phyloP scores from a whole-genome alignment of 2,797 vertebrate genomes.

The Labeo calbasu region DNA sequence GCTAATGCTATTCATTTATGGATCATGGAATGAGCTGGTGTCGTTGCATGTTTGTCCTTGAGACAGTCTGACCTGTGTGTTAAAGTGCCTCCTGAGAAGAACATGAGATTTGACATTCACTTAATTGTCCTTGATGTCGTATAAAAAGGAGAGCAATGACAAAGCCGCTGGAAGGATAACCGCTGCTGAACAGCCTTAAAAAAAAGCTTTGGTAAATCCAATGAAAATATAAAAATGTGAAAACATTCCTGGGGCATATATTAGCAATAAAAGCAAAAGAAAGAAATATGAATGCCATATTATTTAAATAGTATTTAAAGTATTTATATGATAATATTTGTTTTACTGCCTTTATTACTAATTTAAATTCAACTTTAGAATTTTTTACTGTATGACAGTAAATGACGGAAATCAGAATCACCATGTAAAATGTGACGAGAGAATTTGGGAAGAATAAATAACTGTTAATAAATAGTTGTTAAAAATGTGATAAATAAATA shows the following conservation, averaged over 20 bases:
- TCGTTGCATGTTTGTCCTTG: slow-evolving; percentile 31
- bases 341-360: too few relatives aligned
- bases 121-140: slow-evolving; percentile 30
- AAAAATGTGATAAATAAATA: neutral
- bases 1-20: slow-evolving; percentile 4
- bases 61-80: neutral
- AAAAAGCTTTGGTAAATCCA: neutral
- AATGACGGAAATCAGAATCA: neutral
- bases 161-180: neutral
- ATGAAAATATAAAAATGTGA: neutral
- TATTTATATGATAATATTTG: too few relatives aligned
- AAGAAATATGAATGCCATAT: neutral
- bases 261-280: neutral
- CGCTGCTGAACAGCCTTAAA: neutral
- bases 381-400: neutral
- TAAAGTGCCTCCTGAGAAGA: slow-evolving; percentile 6
- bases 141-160: slow-evolving; percentile 9
- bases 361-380: neutral
- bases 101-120: neutral
- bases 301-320: neutral
- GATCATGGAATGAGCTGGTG: neutral
- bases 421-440: neutral
- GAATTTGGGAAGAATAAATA: neutral
- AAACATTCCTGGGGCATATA: neutral
- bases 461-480: neutral